These are phyloP conservation scores for Polyommatus iphigenia DNA, from an alignment of 2,888 invertebrate species.

Conservation along the genomic window DNA sequence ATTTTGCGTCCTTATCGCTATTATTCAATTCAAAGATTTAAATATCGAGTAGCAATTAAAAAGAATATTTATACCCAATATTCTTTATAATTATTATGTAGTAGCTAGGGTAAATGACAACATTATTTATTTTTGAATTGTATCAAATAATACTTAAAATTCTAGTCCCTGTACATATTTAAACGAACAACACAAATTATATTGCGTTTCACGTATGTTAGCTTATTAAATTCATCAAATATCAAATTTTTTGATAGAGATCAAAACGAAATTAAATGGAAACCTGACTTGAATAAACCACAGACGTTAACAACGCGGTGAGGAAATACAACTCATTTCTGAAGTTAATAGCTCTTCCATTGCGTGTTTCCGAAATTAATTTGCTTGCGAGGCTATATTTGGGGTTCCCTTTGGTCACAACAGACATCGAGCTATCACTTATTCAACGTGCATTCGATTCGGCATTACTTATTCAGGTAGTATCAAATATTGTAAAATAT, in stretches of 20 bases:
- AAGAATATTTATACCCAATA: no score
- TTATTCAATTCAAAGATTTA: no score
- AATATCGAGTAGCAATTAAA: no score
- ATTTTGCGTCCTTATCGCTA: no score
- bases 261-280: constrained; percentile 38
- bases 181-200: constrained; percentile 33
- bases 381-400: constrained; percentile 60
- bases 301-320: constrained; percentile 54
- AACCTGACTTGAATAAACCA: constrained; percentile 41
- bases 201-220: constrained; percentile 37
- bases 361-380: constrained; percentile 75
- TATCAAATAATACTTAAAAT: neutral
- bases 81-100: no score
- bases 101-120: neutral
- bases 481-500: constrained; percentile 1
- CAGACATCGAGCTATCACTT: neutral
- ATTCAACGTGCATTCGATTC: constrained; percentile 4
- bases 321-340: constrained; percentile 63
- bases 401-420: constrained; percentile 44
- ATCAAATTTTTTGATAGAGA: constrained; percentile 37
- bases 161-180: neutral
- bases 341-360: constrained; percentile 63
- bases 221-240: constrained; percentile 37
- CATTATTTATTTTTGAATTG: neutral
- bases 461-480: constrained; percentile 7